Base-by-base conservation (phyloP, 2,888 invertebrate species). In the Fissipunctia ypsillon region DNA sequence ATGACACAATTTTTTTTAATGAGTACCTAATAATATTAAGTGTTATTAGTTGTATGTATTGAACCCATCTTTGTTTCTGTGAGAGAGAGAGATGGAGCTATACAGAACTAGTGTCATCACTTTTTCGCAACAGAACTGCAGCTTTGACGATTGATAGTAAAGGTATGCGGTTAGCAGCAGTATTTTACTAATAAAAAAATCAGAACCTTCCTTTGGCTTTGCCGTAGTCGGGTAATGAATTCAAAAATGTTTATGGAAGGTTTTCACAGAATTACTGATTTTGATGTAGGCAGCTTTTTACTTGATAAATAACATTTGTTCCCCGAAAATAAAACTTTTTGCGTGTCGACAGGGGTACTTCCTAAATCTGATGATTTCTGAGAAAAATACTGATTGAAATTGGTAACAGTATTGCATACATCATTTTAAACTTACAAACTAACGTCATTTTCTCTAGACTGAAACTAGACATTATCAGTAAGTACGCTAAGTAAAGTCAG, bases 1-100 rank as follows among this genome's bases (percentile, higher is more conserved):
- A 82, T 78, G 82, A 61, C 65, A 43, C 50, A 48, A 41, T 82
- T 80, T n/a, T n/a, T 14, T 38, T 14, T 41, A 28, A 28, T 16
- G 12, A 43, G 9, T 9, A 16, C 7, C n/a, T n/a, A n/a, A n/a
- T 14, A n/a, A 31, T 43, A 22, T 38, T n/a, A 12, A 38, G 38
- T 57, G 56, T 57, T 45, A 31, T 31, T 65, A 65, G 16, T 41
- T 69, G 3, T 5, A 16, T 61, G 25, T 35, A 14, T 65, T 69
- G 38, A 16, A 38, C 7, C 7, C 22, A 50, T 68, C 12, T 50
- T 50, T 43, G 41, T 52, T 31, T 68, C 5, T 22, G 50, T 52
- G n/a, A 16, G 41, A n/a, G 38, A 68, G 10, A 0, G n/a, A 31
- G 50, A 50, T 48, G 16, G 22, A 12, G 63, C 2, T 67, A 28